Evolutionary conservation across 2,113 vertebrate species (phyloP).

Genomic region (Oryzias melastigma): DNA sequence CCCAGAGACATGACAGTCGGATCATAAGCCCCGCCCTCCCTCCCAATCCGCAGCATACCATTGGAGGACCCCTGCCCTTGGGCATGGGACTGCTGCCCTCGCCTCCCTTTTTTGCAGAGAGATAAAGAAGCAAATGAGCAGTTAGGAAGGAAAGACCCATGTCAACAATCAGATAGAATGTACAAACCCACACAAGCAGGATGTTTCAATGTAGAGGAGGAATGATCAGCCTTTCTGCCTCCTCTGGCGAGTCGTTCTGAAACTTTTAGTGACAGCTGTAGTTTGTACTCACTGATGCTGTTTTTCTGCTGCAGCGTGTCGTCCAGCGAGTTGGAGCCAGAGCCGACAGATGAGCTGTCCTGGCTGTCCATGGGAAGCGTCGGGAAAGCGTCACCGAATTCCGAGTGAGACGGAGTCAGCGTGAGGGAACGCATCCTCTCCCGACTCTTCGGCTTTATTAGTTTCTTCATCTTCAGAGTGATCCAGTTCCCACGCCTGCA

Average conservation of each 20-base stretch:
- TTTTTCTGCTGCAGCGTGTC: slow-evolving; percentile 89
- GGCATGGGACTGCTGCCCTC: slow-evolving; percentile 73
- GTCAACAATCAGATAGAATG: slow-evolving; percentile 16
- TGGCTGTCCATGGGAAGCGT: slow-evolving; percentile 89
- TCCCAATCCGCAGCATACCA: slow-evolving; percentile 70
- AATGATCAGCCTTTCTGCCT: neutral
- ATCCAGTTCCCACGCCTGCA: slow-evolving; percentile 97
- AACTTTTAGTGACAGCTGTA: neutral
- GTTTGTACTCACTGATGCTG: slow-evolving; percentile 90
- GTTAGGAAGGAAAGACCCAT: slow-evolving; percentile 54
- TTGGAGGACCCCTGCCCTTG: slow-evolving; percentile 76
- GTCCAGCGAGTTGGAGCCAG: slow-evolving; percentile 93
- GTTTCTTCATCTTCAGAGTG: slow-evolving; percentile 95
- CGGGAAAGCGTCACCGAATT: slow-evolving; percentile 90
- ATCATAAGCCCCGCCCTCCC: slow-evolving; percentile 63
- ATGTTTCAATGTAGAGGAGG: too few species aligned
- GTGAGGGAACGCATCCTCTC: slow-evolving; percentile 91
- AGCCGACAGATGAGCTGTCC: slow-evolving; percentile 95
- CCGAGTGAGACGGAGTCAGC: slow-evolving; percentile 87
- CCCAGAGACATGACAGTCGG: slow-evolving; percentile 49
- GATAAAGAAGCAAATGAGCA: slow-evolving; percentile 62
- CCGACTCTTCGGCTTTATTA: slow-evolving; percentile 94
- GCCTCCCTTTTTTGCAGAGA: slow-evolving; percentile 72
- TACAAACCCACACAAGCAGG: slow-evolving; percentile 8
- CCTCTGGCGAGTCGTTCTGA: neutral